These are phyloP conservation scores for Ailuropoda melanoleuca DNA, from an alignment of 2,113 vertebrate species.

Conservation along the genomic window DNA sequence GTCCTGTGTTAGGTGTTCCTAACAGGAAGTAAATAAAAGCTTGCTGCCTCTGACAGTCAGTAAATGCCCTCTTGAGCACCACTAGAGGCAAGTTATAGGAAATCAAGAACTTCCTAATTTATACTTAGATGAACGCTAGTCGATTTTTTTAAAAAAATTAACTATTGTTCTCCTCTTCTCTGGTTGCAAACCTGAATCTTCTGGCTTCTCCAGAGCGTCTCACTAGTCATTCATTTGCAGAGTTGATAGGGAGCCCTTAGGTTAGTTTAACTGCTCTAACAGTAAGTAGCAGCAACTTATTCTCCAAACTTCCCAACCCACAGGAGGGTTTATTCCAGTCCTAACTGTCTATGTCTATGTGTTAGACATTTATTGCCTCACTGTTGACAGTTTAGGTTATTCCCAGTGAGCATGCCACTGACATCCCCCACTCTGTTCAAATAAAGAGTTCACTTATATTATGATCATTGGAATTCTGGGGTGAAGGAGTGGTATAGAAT, in stretches of 20 bases:
- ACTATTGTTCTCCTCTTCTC: neutral
- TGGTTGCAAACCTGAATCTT: neutral
- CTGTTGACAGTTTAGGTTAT: neutral
- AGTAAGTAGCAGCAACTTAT: neutral
- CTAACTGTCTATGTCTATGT: neutral
- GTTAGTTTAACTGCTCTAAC: neutral
- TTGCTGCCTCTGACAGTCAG: neutral
- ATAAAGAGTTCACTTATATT: neutral
- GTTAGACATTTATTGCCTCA: neutral
- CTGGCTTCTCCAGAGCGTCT: neutral
- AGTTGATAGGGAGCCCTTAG: neutral
- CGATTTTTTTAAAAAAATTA: neutral
- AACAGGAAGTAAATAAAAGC: neutral
- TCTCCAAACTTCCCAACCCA: neutral
- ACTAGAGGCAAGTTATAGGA: neutral
- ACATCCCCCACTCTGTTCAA: neutral
- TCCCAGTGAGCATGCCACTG: neutral
- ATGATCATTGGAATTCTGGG: neutral
- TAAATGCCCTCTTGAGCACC: neutral
- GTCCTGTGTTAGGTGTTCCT: neutral
- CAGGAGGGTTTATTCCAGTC: neutral
- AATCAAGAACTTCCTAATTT: neutral
- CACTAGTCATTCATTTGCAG: neutral
- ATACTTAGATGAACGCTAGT: neutral
- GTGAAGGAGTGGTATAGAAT: neutral